phyloP scores from a whole-genome alignment of 1,140 invertebrate genomes.

The Neocloeon triangulifer region DNA sequence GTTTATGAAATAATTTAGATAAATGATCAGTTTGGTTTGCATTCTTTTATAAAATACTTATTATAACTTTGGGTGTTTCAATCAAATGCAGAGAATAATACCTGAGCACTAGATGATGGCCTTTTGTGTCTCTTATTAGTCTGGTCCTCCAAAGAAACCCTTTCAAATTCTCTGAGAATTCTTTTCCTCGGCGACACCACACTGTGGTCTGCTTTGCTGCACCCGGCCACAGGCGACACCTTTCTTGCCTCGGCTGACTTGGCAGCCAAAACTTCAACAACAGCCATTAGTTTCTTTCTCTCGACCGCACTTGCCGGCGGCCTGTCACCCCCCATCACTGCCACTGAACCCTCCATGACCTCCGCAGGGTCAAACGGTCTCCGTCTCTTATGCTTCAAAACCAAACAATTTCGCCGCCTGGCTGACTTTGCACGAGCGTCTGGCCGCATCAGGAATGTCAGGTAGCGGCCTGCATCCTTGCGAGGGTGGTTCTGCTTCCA shows the following conservation, averaged over 20 bases:
- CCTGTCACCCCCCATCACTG: constrained; percentile 34
- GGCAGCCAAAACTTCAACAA: background rate
- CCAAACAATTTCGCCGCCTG: constrained; percentile 6
- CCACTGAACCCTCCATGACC: constrained; percentile 18
- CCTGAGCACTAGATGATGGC: constrained; percentile 10
- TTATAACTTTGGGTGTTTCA: no score
- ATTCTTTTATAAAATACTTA: no score
- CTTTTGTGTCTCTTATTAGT: constrained; percentile 12
- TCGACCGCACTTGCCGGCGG: constrained; percentile 12
- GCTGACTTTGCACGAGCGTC: constrained; percentile 7
- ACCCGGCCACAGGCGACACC: constrained; percentile 14
- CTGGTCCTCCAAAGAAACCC: constrained; percentile 40
- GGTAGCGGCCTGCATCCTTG: constrained; percentile 41
- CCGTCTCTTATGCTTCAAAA: constrained; percentile 8
- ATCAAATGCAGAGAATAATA: no score
- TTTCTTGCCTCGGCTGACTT: background rate
- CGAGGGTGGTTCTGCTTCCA: constrained; percentile 61
- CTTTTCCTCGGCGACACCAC: constrained; percentile 46
- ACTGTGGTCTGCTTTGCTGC: constrained; percentile 25
- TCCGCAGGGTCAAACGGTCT: constrained; percentile 19
- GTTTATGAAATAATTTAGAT: no score
- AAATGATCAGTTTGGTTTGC: no score
- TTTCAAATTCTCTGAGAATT: constrained; percentile 45
- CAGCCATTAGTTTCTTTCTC: constrained; percentile 15
- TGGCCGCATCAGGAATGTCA: constrained; percentile 39